phyloP scores from a whole-genome alignment of 2,113 vertebrate species.

The Petroica traversi region DNA sequence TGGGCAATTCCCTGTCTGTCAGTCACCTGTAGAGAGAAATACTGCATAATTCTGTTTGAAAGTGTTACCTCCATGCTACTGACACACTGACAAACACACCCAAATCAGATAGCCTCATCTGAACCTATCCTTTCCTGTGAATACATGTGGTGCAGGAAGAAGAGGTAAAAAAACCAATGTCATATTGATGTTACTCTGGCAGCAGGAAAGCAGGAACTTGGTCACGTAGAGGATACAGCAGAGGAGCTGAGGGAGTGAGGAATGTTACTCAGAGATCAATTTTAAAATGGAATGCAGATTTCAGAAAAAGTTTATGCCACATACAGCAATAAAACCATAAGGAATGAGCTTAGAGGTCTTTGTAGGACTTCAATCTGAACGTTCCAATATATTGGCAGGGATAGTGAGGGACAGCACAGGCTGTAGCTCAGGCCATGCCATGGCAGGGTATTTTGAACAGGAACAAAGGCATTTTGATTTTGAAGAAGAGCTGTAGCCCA shows the following conservation, averaged over 20 bases:
- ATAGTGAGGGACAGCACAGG: background rate
- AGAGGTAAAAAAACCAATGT: background rate
- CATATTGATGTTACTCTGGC: background rate
- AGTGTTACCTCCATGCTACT: background rate
- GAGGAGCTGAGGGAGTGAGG: background rate
- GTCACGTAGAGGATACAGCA: background rate
- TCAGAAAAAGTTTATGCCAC: background rate
- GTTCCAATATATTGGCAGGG: background rate
- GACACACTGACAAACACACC: background rate
- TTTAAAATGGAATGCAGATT: background rate
- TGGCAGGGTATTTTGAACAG: background rate
- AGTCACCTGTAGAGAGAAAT: background rate
- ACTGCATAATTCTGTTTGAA: background rate
- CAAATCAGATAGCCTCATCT: background rate
- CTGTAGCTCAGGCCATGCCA: background rate
- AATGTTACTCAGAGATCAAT: background rate
- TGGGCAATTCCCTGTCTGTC: background rate
- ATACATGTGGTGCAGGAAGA: background rate
- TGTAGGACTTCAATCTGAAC: background rate
- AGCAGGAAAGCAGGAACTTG: background rate
- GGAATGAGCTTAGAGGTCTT: background rate
- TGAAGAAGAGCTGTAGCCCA: background rate
- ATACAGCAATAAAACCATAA: background rate
- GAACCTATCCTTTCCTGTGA: fast-evolving
- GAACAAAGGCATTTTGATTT: background rate